Conservation (phyloP, 2,113 vertebrate species). For the Malurus cyaneus region DNA sequence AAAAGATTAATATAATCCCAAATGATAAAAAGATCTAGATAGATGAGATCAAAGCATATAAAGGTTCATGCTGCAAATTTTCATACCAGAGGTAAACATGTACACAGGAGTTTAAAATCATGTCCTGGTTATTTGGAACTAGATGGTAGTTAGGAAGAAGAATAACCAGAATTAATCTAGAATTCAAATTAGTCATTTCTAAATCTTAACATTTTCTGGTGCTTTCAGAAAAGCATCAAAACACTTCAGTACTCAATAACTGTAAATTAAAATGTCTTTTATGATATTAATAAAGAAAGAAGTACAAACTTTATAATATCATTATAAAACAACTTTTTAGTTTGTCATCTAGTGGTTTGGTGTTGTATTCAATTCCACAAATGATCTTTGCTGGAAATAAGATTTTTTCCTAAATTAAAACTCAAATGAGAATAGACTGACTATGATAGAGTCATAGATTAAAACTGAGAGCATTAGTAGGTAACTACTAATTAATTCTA, state of each 20-base stretch:
- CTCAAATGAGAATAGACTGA: not conserved
- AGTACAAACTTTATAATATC: not conserved
- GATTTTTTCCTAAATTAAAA: conserved; percentile 54
- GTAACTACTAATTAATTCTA: conserved; percentile 27
- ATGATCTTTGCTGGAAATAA: conserved; percentile 27
- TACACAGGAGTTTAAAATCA: not conserved
- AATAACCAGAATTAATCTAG: not conserved
- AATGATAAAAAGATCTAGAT: not conserved
- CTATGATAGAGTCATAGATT: not conserved
- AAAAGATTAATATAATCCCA: not conserved
- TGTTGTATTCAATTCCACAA: not conserved
- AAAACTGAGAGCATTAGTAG: conserved; percentile 24
- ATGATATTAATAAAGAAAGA: not conserved
- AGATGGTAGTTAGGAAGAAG: not conserved
- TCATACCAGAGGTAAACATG: not conserved
- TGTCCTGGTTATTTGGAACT: not conserved
- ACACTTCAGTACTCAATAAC: not conserved
- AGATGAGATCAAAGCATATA: not conserved
- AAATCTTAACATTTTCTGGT: not conserved
- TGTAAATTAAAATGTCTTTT: not conserved
- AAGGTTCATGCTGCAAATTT: not conserved
- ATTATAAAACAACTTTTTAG: conserved; percentile 24
- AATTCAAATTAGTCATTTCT: not conserved
- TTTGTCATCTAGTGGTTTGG: conserved; percentile 15
- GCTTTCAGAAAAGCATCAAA: not conserved